Percentiles rank a stretch among this genome's conserved stretches.
Evolutionary conservation across 1,140 invertebrate genomes (phyloP).

Genomic region (Drosophila hydei): DNA sequence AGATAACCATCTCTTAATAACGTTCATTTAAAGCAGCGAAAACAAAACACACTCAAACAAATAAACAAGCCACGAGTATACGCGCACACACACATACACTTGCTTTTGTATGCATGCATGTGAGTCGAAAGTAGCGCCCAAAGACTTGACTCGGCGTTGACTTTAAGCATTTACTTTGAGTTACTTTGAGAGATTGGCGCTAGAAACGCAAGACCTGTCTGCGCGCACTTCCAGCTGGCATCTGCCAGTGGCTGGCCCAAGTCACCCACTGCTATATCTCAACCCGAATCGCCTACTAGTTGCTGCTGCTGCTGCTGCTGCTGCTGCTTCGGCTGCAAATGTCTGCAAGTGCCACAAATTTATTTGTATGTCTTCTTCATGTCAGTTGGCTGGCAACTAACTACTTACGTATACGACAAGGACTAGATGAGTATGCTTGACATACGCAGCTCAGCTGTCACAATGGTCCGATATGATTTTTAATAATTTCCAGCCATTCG

Average conservation of each 20-base stretch:
- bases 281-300: too few relatives aligned
- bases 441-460: conserved; percentile 58
- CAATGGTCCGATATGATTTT: conserved; percentile 66
- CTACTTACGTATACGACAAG: conserved; percentile 2
- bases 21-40: conserved; percentile 80
- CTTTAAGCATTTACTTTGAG: conserved; percentile 57
- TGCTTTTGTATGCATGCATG: neutral
- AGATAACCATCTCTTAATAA: conserved; percentile 82
- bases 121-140: conserved; percentile 43
- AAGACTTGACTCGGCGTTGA: conserved; percentile 52
- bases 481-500: conserved; percentile 60
- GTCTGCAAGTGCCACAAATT: conserved; percentile 77
- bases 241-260: conserved; percentile 1
- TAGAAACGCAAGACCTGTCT: conserved; percentile 53
- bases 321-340: too few relatives aligned
- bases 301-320: too few relatives aligned
- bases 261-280: neutral
- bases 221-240: conserved; percentile 10
- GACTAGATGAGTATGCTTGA: conserved; percentile 44
- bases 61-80: conserved; percentile 49
- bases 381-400: conserved; percentile 43
- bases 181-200: conserved; percentile 59
- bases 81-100: neutral
- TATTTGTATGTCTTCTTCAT: conserved; percentile 77
- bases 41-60: conserved; percentile 67